Evolutionary conservation across 2,113 vertebrate genomes (phyloP).

Genomic region (Anas platyrhynchos): DNA sequence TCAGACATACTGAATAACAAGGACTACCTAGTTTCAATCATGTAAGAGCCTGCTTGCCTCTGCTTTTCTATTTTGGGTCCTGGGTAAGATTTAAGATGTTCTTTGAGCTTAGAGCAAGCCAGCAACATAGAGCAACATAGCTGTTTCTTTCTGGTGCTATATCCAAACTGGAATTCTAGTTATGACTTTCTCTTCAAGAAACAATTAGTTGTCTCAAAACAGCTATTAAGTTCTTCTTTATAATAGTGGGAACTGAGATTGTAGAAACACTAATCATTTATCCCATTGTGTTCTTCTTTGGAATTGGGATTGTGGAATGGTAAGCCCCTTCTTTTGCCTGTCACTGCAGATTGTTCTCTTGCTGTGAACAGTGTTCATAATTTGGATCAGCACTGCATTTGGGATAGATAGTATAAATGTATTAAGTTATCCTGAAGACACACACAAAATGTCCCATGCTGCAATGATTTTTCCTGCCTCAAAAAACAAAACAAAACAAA

Average conservation of each 20-base stretch:
- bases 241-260: neutral
- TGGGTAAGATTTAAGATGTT: neutral
- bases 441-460: neutral
- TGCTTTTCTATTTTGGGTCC: neutral
- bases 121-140: neutral
- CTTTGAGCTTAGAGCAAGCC: neutral
- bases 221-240: neutral
- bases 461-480: neutral
- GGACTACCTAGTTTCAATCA: neutral
- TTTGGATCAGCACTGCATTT: neutral
- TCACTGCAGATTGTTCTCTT: neutral
- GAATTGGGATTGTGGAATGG: neutral
- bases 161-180: neutral
- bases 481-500: fast-evolving
- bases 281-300: neutral
- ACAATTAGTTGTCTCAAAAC: neutral
- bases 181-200: neutral
- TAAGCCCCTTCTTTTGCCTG: neutral
- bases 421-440: neutral
- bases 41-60: neutral
- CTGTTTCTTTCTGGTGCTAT: neutral
- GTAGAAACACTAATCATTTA: neutral
- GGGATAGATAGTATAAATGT: neutral
- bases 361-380: neutral
- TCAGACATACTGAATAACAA: neutral